Conservation (phyloP, 2,888 invertebrate genomes). For the Pherbina coryleti region DNA sequence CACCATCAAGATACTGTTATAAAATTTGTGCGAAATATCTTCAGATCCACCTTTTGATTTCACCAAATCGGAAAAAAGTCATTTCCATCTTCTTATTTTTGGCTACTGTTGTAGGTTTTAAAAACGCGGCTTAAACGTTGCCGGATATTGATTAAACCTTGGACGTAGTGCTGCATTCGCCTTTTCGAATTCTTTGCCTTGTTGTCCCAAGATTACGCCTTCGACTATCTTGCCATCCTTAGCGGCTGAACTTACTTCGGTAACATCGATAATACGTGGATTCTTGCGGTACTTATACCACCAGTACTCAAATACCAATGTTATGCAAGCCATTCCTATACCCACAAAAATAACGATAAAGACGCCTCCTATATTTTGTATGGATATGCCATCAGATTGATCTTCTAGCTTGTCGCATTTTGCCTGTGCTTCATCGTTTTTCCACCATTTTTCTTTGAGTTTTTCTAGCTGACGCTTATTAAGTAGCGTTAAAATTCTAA, state of each 20-base stretch:
- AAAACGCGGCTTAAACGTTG: constrained; percentile 65
- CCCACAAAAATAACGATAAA: constrained; percentile 98
- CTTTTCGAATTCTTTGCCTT: constrained; percentile 64
- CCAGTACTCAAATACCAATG: constrained; percentile 94
- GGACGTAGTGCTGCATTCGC: constrained; percentile 64
- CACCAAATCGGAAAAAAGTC: background rate
- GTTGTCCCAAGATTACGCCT: constrained; percentile 63
- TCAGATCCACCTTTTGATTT: background rate
- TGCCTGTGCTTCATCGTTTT: constrained; percentile 81
- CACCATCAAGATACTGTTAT: constrained; percentile 12
- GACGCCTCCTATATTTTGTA: constrained; percentile 97
- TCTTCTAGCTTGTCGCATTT: constrained; percentile 90
- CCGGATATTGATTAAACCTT: constrained; percentile 66
- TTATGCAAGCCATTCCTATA: constrained; percentile 90
- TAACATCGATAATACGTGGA: constrained; percentile 74
- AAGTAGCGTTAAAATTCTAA: constrained; percentile 90
- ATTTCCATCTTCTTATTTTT: too few relatives aligned
- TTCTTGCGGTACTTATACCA: constrained; percentile 86
- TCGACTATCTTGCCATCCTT: constrained; percentile 61
- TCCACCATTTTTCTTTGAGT: constrained; percentile 98
- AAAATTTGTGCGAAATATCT: background rate
- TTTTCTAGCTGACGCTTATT: constrained; percentile 94
- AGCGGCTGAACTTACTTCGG: constrained; percentile 69
- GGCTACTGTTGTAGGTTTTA: constrained; percentile 44
- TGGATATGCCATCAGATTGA: constrained; percentile 96